A percentile compares a stretch with the other conserved stretches of the same genome.
Conservation (phyloP, 2,888 invertebrate genomes). For the Leucania comma region DNA sequence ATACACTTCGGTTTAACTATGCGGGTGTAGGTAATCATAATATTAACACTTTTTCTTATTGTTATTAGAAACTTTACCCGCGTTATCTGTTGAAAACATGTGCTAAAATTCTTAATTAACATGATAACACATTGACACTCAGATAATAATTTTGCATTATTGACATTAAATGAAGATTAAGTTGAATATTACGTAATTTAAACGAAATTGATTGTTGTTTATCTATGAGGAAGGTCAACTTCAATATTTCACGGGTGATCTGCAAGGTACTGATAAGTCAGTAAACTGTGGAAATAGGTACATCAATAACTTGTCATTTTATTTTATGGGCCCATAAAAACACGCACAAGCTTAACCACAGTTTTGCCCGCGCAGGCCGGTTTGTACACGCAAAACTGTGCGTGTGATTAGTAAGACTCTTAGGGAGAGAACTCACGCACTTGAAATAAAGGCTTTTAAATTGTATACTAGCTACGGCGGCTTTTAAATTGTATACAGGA, state of each 20-base stretch:
- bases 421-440: no score
- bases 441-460: no score
- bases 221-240: slow-evolving; percentile 53
- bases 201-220: slow-evolving; percentile 46
- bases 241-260: slow-evolving; percentile 28
- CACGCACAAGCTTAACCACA: no score
- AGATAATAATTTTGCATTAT: slow-evolving; percentile 43
- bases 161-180: slow-evolving; percentile 28
- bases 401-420: slow-evolving; percentile 3
- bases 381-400: no score
- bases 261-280: slow-evolving; percentile 7
- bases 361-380: no score
- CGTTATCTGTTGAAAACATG: slow-evolving; percentile 47
- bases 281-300: slow-evolving; percentile 9
- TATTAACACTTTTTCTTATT: slow-evolving; percentile 3
- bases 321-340: not conserved
- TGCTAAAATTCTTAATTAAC: slow-evolving; percentile 41
- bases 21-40: not conserved
- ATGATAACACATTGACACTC: slow-evolving; percentile 58
- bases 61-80: slow-evolving; percentile 21
- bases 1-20: no score
- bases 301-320: slow-evolving; percentile 6
- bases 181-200: slow-evolving; percentile 32
- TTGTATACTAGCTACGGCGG: no score
- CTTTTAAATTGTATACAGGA: no score